Base-by-base conservation (phyloP, 2,888 invertebrate species). In the Cryptocephalus primarius region DNA sequence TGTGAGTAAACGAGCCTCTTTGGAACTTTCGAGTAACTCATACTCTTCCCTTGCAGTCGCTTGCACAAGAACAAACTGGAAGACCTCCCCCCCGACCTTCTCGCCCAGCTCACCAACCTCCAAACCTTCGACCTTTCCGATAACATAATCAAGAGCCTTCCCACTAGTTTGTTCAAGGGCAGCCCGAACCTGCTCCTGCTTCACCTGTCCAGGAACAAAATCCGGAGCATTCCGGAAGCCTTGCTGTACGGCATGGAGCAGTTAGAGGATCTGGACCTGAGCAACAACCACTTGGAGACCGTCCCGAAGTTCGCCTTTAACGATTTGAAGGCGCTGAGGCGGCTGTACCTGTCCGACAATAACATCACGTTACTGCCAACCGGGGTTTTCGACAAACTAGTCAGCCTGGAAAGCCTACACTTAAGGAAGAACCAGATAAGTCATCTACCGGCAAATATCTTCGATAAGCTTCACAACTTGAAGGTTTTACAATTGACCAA, bases 311-410 rank as follows among this genome's bases (percentile, higher is more conserved):
- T 72, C 43, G 70, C 79, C 1, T 79, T 85, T 57, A 59, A 61
- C 8, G 72, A 76, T 42, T 66, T 85, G 42, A 69, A 63, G 44
- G 72, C 72, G 33, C 67, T 87, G 34, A 77, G 76, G 58, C 72
- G 77, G 51, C 69, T 88, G 42, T 83, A 83, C 60, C 63, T 87
- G 9, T 80, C 83, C 0, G 80, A 81, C 55, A 88, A 88, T 62
- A 74, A 77, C 62, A 76, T 85, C 58, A 71, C 70, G 43, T 74
- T 76, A 56, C 70, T 82, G 41, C 75, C 77, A 12, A 69, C 74
- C 56, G 77, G 75, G 40, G 70, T 78, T 45, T 79, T 80, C 54
- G 72, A 75, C 55, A 71, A 65, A 53, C 65, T 79, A 39, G 54
- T 63, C n/a, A 72, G 72, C 40, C 60, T 79, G 40, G 76, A 78